These are phyloP conservation scores for Fragum sueziense DNA, from an alignment of 2,888 invertebrate genomes.

Conservation along the genomic window DNA sequence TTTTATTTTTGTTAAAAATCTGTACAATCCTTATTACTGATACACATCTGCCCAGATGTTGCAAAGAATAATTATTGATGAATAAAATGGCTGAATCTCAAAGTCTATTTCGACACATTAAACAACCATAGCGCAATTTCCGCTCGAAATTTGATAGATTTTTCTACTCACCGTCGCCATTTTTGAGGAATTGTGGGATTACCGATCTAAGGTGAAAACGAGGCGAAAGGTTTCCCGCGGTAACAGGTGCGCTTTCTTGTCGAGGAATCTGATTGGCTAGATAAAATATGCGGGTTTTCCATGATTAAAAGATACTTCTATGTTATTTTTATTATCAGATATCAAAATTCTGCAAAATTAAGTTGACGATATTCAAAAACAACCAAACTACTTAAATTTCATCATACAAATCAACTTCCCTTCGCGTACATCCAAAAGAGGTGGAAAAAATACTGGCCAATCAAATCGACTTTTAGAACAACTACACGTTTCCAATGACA, in stretches of 20 bases:
- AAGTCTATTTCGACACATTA: slow-evolving; percentile 5
- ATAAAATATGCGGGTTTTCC: too few species aligned
- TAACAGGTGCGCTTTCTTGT: slow-evolving; percentile 32
- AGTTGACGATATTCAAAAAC: neutral
- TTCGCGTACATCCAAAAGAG: too few species aligned
- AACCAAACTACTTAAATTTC: neutral
- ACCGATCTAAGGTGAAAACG: slow-evolving; percentile 71
- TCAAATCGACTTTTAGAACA: slow-evolving; percentile 48
- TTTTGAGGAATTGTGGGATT: slow-evolving; percentile 78
- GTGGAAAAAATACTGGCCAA: slow-evolving; percentile 55
- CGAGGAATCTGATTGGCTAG: slow-evolving; percentile 61
- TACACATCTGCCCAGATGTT: slow-evolving; percentile 1
- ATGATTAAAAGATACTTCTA: too few species aligned
- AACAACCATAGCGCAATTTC: slow-evolving; percentile 11
- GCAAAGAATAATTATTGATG: slow-evolving; percentile 37
- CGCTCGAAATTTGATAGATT: slow-evolving; percentile 3
- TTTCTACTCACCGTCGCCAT: slow-evolving; percentile 81
- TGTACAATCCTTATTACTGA: slow-evolving; percentile 26
- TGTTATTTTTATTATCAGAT: too few species aligned
- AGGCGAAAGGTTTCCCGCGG: slow-evolving; percentile 66
- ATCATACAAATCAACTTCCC: neutral
- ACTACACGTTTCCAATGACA: slow-evolving; percentile 57
- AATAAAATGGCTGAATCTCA: slow-evolving; percentile 54
- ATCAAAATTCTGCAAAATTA: slow-evolving; percentile 9
- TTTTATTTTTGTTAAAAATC: slow-evolving; percentile 42